Percentiles rank a stretch among this genome's conserved stretches.
Evolutionary conservation across 2,113 vertebrate genomes (phyloP).

Genomic region (Corythaeola cristata): DNA sequence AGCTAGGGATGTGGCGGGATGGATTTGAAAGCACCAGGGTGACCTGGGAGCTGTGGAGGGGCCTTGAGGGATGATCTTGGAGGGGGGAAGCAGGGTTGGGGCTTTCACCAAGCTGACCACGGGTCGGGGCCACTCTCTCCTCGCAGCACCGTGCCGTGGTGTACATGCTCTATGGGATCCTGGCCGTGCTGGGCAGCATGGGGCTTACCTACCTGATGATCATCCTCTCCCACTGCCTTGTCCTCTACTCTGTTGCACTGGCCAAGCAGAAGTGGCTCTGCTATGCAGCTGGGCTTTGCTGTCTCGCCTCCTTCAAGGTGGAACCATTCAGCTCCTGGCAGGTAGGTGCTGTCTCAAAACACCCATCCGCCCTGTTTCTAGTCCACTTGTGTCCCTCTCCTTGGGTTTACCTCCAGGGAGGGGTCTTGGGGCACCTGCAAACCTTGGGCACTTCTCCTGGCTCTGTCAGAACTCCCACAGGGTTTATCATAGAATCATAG

Average conservation of each 20-base stretch:
- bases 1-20: background rate
- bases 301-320: slow-evolving; percentile 89
- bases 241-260: slow-evolving; percentile 87
- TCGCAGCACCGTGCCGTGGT: slow-evolving; percentile 87
- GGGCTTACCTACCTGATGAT: slow-evolving; percentile 87
- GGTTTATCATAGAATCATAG: background rate
- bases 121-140: background rate
- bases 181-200: slow-evolving; percentile 88
- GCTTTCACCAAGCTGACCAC: background rate
- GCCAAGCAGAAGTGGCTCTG: slow-evolving; percentile 92
- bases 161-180: slow-evolving; percentile 84
- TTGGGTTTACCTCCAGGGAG: background rate
- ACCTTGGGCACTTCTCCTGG: background rate
- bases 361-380: accelerated
- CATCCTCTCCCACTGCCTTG: slow-evolving; percentile 87
- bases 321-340: slow-evolving; percentile 93
- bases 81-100: background rate
- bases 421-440: background rate
- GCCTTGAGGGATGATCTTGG: background rate
- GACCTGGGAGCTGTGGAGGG: background rate
- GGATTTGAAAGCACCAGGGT: background rate
- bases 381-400: background rate
- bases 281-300: slow-evolving; percentile 82
- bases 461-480: background rate
- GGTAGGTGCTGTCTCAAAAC: slow-evolving; percentile 66